Percentiles rank a stretch among this genome's conserved stretches.
Conservation (phyloP, 2,113 vertebrate species). For the Mohoua ochrocephala region DNA sequence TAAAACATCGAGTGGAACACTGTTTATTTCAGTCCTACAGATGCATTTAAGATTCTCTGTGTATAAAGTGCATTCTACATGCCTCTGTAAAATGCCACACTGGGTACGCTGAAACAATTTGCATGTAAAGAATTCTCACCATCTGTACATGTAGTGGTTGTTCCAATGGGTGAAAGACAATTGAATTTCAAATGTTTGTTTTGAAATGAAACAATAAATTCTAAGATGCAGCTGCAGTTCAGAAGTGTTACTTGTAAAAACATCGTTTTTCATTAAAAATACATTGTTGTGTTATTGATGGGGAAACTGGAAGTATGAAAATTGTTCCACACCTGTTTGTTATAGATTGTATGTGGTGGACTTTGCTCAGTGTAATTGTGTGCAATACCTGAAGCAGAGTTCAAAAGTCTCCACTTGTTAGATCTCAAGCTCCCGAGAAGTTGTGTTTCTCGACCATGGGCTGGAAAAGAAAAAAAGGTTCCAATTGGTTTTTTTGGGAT, state of each 20-base stretch:
- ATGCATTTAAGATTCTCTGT: not conserved
- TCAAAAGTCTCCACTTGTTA: constrained; percentile 5
- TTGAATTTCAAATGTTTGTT: not conserved
- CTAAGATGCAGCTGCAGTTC: not conserved
- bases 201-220: constrained; percentile 32
- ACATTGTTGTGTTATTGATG: not conserved
- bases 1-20: not conserved
- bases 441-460: not conserved
- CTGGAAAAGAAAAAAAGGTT: constrained; percentile 25
- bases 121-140: not conserved
- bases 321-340: not conserved
- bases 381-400: not conserved
- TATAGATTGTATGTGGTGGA: not conserved
- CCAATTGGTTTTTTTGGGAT: not conserved
- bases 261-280: not conserved
- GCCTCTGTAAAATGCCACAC: not conserved
- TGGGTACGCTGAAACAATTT: not conserved
- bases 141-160: not conserved
- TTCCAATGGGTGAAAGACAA: not conserved
- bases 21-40: not conserved
- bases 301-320: not conserved
- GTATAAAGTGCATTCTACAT: not conserved
- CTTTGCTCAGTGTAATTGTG: constrained; percentile 40
- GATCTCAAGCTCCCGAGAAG: not conserved
- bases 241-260: not conserved